Evolutionary conservation across 2,797 vertebrate genomes (phyloP), one percentile per base, ranked within the genome.

Genomic region (Catostomus latipinnis): DNA sequence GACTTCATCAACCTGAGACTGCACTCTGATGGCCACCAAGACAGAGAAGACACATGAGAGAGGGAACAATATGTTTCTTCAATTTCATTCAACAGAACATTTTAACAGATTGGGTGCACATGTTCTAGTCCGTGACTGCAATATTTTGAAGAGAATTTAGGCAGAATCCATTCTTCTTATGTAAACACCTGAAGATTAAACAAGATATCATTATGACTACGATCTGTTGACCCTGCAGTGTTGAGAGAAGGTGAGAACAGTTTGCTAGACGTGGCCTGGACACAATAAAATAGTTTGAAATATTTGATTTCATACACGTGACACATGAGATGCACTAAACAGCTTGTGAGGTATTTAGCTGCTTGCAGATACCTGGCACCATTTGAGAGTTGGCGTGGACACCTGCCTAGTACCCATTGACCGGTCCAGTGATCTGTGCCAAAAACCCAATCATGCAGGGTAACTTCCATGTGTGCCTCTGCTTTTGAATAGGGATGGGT

Each of bases 1-100:
- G 83, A 99, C 98, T 92, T 99, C 98, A 6, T 99, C 98, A 76
- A 99, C 97, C 90, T 99, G 98, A 84, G 97, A 98, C 92, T 99
- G 98, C 87, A 98, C 97, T 86, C 97, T 99, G 86, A 67, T 22
- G 6, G 12, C 53, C 53, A 66, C 12, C 34, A 57, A 67, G n/a
- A 73, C 18, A 61, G 50, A 54, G 22, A 54, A 48, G 56, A 78
- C 8, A 70, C 49, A 62, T 70, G 8, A 76, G 8, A 56, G 63
- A 77, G 72, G 49, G 11, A 62, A 78, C 22, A 18, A 45, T 43
- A 12, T 65, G 66, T 60, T 53, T 11, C n/a, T 61, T 61, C 13
- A 1, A 54, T 62, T 74, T 46, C 10, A 69, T 62, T 71, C 57
- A 7, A 50, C 56, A 69, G 49, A 61, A 63, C 22, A 65, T 72